Base-by-base conservation (phyloP, 2,797 vertebrate genomes). In the Helicolenus hilgendorfi region DNA sequence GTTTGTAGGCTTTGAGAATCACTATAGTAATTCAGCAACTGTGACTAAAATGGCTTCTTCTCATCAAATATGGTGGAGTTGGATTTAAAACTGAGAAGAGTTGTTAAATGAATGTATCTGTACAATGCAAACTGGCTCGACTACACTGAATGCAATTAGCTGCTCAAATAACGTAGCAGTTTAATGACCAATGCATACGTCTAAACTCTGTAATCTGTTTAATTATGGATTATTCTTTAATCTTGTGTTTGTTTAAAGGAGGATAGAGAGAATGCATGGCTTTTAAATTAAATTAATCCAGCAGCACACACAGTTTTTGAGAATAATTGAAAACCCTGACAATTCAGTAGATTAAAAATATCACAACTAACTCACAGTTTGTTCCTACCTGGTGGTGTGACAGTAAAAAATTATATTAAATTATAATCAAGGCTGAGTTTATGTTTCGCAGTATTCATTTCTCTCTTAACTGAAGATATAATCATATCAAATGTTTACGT, bases 171-270 rank as follows among this genome's bases (percentile, higher is more conserved):
- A 87, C 70, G 41, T 87, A 85, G 63, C 64, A 26, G 72, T 84
- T 75, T 31, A 85, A 81, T 70, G 63, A 88, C 59, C 59, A 79
- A 77, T 62, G 41, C 53, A 74, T 38, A 59, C 80, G 35, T 69
- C 59, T 73, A 71, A 11, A 74, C 27, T 74, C 60, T 58, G 65
- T 55, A 79, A 86, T 89, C 79, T 86, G 72, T 88, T 87, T 49
- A 88, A 91, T 88, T 84, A 88, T 72, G 53, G 64, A 87, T 86
- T 77, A 92, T 83, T 85, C 41, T 72, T 84, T 70, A 59, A 7
- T 68, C 65, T 74, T 72, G 53, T 65, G 36, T 36, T 18, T 65
- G 26, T 75, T 64, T 71, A 15, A 77, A 78, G 10, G 13, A 13
- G 20, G 20, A 29, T 2, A 1, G 24, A 22, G 1, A 27, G 29